Evolutionary conservation across 2,888 invertebrate species (phyloP), one percentile per base, ranked within the genome.

Genomic region (Lasioglossum calceatum): DNA sequence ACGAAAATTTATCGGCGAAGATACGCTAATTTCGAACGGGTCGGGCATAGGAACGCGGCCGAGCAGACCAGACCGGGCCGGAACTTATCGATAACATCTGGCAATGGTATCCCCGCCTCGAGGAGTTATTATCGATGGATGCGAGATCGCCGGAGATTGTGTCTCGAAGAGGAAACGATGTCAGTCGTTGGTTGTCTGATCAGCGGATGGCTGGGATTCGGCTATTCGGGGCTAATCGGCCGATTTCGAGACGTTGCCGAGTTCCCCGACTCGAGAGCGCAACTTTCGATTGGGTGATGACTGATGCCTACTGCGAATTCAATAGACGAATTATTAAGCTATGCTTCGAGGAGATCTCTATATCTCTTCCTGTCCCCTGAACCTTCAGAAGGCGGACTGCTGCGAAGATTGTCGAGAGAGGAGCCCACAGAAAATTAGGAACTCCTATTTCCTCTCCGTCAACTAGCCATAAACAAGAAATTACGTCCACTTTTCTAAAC

Each of bases 1-100:
- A 79, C 70, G 90, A 82, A 91, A 92, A 93, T 93, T 93, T 93
- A 93, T 93, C 88, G 90, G 82, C 70, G 39, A 70, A 23, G 80
- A 54, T 54, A 23, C 50, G 50, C 50, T 54, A 54, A 54, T 54
- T 23, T 54, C 50, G 50, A 74, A 64, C 47, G 47, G 50, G 27
- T 76, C 77, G 81, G 16, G 23, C 23, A 54, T 39, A 16, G 71
- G 54, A 64, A 54, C 72, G 75, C 77, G 23, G 50, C 50, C 50
- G 50, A 74, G 70, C 47, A 47, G 61, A 32, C 79, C 77, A 77
- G 54, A 50, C 47, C 71, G 75, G 27, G 16, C 76, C 64, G 79
- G 81, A 74, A 84, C 67, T 84, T 86, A 85, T 77, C 85, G 86
- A 88, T 83, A 85, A 71, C 58, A 82, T 82, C 82, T 72, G 50